phyloP scores from a whole-genome alignment of 2,113 vertebrate species.

The Elanoides forficatus region DNA sequence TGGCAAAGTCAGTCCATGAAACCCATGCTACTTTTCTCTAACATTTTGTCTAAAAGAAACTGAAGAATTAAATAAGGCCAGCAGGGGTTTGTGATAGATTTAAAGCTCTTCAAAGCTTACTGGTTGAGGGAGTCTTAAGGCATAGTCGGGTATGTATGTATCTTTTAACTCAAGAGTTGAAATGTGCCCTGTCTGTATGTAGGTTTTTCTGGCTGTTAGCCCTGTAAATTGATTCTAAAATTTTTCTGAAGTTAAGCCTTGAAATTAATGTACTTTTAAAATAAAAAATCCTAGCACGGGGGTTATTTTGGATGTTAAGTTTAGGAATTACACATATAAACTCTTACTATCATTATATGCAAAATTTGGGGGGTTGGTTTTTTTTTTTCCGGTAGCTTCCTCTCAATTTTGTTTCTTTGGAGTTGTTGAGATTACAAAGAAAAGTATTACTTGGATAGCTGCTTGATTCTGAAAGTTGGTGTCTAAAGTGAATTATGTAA shows the following conservation, averaged over 20 bases:
- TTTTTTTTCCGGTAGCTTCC: not conserved
- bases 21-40: not conserved
- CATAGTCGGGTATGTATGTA: accelerated
- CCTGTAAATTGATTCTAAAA: not conserved
- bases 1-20: not conserved
- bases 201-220: not conserved
- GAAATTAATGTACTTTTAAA: not conserved
- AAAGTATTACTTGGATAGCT: not conserved
- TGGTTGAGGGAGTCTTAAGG: not conserved
- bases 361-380: not conserved
- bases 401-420: not conserved
- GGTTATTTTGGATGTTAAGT: not conserved
- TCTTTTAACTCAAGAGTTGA: not conserved
- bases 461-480: not conserved
- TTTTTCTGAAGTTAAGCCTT: not conserved
- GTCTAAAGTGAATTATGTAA: not conserved
- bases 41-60: not conserved
- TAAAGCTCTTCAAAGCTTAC: not conserved
- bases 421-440: not conserved
- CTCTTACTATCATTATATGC: accelerated
- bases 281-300: not conserved
- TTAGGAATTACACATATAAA: not conserved
- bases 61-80: not conserved
- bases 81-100: not conserved
- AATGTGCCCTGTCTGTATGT: not conserved